Evolutionary conservation across 2,113 vertebrate genomes (phyloP), one percentile per base, ranked within the genome.

Genomic region (Rattus rattus): DNA sequence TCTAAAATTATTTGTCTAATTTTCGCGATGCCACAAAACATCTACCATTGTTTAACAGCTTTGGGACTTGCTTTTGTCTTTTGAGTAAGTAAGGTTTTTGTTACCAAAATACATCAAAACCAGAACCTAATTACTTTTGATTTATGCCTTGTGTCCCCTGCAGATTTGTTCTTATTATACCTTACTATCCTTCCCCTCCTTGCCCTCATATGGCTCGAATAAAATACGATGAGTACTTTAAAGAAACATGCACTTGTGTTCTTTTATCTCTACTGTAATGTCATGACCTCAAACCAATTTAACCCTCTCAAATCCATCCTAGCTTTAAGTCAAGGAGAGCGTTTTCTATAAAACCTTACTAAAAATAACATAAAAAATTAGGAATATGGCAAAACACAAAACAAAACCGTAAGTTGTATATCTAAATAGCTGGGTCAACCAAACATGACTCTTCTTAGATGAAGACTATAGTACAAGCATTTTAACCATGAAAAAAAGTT

Each of bases 101-200:
- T 80, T 88, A 83, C 65, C 28, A 96, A 95, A 97, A 84, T 76
- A 39, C 94, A 93, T 75, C 26, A 52, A 92, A 85, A 76, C 39
- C 0, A 69, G 5, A 95, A 16, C 7, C 28, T n/a, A 84, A 61
- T 81, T 89, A 36, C 22, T 65, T 56, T 70, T 56, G 7, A 11
- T 94, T 97, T n/a, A 22, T 54, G 33, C 36, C 87, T 63, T 63
- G 69, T 86, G 11, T 26, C 10, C 8, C 28, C 1, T 65, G 5
- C 52, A 65, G 36, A 49, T 65, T 92, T 20, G 10, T 83, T 47
- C 14, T 61, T 76, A n/a, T 59, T 81, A 26, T 69, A 43, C 33
- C 52, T 95, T 39, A 36, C 1, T 80, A 22, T 61, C 16, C 54
- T 87, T 86, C 22, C 70, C 20, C 10, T 75, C 22, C 2, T 73